A percentile compares a stretch with the other conserved stretches of the same genome.
Conservation (phyloP, 2,797 vertebrate species). For the Emys orbicularis region DNA sequence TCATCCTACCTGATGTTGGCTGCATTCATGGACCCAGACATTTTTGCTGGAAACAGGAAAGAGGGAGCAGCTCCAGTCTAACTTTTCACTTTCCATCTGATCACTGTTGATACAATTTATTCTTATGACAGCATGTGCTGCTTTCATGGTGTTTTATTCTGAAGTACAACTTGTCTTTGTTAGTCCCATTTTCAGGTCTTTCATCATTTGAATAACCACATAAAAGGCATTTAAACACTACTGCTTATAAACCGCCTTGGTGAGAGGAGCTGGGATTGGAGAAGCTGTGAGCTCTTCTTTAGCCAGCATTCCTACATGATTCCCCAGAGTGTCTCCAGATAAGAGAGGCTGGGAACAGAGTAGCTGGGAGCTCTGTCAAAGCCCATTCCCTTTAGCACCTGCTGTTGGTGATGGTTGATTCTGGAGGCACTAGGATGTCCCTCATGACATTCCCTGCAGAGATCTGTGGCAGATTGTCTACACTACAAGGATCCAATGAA, state of each 20-base stretch:
- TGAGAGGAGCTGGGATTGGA: not conserved
- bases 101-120: conserved; percentile 70
- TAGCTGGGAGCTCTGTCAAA: not conserved
- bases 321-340: not conserved
- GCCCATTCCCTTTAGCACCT: not conserved
- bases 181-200: conserved; percentile 60
- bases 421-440: not conserved
- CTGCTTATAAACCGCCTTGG: not conserved
- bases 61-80: conserved; percentile 35
- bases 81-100: conserved; percentile 66
- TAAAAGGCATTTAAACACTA: conserved; percentile 64
- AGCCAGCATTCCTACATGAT: not conserved
- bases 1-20: conserved; percentile 64
- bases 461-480: not conserved
- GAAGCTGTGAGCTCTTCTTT: not conserved
- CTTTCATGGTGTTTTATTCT: conserved; percentile 60
- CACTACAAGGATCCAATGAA: not conserved
- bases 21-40: conserved; percentile 38
- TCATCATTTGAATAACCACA: conserved; percentile 64
- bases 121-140: conserved; percentile 65
- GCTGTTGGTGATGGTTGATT: not conserved
- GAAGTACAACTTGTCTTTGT: conserved; percentile 69
- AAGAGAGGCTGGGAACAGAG: not conserved
- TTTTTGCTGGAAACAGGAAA: conserved; percentile 42
- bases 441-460: not conserved